Evolutionary conservation across 2,888 invertebrate genomes (phyloP).

Genomic region (Oscheius sp.): DNA sequence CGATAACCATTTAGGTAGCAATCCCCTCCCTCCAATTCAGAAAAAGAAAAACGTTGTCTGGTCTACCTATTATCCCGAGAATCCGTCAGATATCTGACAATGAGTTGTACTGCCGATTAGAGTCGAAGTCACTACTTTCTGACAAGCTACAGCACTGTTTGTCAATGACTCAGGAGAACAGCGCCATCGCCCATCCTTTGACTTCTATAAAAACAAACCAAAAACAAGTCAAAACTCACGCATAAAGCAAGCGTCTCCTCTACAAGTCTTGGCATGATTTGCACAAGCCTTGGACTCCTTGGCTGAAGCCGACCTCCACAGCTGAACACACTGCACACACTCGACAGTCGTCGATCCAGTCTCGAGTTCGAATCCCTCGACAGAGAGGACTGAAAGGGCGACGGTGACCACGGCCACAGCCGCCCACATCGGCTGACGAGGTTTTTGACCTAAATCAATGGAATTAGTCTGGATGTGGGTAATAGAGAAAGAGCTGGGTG

Average conservation of each 20-base stretch:
- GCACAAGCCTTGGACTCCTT: slow-evolving; percentile 57
- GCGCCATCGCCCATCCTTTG: no score
- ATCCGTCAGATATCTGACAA: no score
- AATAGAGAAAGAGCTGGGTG: slow-evolving; percentile 3
- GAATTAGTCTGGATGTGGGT: background rate
- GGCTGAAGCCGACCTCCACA: slow-evolving; percentile 56
- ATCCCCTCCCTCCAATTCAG: no score
- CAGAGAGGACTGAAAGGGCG: background rate
- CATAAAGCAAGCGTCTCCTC: slow-evolving; percentile 64
- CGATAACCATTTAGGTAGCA: no score
- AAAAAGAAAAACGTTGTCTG: no score
- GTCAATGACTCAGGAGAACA: no score
- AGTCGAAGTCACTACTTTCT: no score
- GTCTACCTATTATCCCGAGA: no score
- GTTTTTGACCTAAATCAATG: background rate
- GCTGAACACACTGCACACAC: slow-evolving; percentile 62
- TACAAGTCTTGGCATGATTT: slow-evolving; percentile 56
- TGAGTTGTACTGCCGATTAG: no score
- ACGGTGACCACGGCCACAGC: slow-evolving; percentile 22
- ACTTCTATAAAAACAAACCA: no score
- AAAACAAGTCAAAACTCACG: slow-evolving; percentile 42
- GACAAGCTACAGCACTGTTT: no score
- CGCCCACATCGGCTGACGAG: slow-evolving; percentile 24
- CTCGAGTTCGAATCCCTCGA: slow-evolving; percentile 18
- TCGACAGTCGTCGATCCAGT: slow-evolving; percentile 43